Evolutionary conservation across 2,113 vertebrate species (phyloP), one percentile per base, ranked within the genome.

Genomic region (Collichthys lucidus): DNA sequence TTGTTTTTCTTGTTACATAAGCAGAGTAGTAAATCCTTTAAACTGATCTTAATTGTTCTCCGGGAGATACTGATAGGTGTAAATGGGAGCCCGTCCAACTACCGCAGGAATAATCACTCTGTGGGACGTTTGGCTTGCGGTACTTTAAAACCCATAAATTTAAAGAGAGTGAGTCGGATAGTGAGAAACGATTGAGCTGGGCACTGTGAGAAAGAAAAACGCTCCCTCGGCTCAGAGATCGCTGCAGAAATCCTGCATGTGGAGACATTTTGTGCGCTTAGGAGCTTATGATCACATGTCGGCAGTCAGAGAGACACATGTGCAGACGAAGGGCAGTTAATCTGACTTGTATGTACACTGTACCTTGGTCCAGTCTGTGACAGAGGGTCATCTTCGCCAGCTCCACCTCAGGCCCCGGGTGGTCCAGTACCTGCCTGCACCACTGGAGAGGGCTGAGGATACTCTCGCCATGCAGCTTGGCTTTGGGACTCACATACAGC

Each of bases 311-410:
- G 46, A 69, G 78, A 75, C 85, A 56, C 55, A 79, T 82, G 78
- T 80, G n/a, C 77, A 82, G 46, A 88, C 86, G 86, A 49, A 82
- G 44, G 46, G 26, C 64, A 8, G 44, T 64, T 83, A 82, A 85
- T 86, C 85, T 67, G 63, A 53, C 31, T 7, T 62, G 22, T 62
- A 55, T 65, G 17, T 15, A 46, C 80, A 56, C 75, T 2, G 90
- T 97, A 99, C 98, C 98, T 97, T 99, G 98, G 85, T 99, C 98
- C 93, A 99, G 90, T 90, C 97, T 96, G 91, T 97, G 97, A 90
- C 96, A 97, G 11, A 99, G 89, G 16, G 97, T 97, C 82, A 97
- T 97, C 90, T 96, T 98, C 26, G 98, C 98, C 79, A 97, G 96
- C 90, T 98, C 96, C 93, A 96, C 94, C 88, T 99, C 98, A 4